Evolutionary conservation across 2,113 vertebrate genomes (phyloP), one percentile per base, ranked within the genome.

Genomic region (Agapornis roseicollis): DNA sequence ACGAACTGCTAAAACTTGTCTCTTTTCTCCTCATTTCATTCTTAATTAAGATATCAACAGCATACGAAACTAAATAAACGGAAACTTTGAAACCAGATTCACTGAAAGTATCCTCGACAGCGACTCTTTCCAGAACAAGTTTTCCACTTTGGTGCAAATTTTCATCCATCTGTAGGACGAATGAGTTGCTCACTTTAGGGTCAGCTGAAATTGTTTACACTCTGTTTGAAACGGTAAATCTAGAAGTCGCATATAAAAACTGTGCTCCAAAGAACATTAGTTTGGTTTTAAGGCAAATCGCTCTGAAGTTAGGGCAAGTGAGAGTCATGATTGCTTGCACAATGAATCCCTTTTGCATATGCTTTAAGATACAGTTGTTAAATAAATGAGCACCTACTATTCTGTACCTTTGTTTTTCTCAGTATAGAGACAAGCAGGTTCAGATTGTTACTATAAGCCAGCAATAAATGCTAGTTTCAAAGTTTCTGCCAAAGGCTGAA

Each of bases 271-370:
- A 35, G 39, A 92, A 76, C 65, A 81, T 95, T 78, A 86, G 80
- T 90, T 90, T 52, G 39, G 77, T 94, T 92, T 9, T 74, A 74
- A 95, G 89, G 92, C 93, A 77, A 93, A 76, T 88, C 88, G 47
- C 76, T 90, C 72, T 82, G 80, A 94, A 93, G 73, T 81, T 87
- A 89, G 80, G 42, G 69, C 50, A 44, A 63, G 50, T 86, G 64
- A 92, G 65, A 90, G 92, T 93, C 95, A 80, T 77, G 72, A 74
- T 64, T 86, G 33, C 72, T 78, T 97, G 50, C 56, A 92, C 55
- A 92, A 79, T 70, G 56, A 39, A 80, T 33, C 3, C 64, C 12
- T 90, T 94, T 94, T 80, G 88, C 42, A 80, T 95, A 71, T 68
- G 19, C 28, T 90, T 35, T 86, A 86, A 90, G 64, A 90, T 24